Percentiles rank a stretch among this genome's conserved stretches.
Conservation (phyloP, 2,113 vertebrate genomes). For the Thermophis baileyi region DNA sequence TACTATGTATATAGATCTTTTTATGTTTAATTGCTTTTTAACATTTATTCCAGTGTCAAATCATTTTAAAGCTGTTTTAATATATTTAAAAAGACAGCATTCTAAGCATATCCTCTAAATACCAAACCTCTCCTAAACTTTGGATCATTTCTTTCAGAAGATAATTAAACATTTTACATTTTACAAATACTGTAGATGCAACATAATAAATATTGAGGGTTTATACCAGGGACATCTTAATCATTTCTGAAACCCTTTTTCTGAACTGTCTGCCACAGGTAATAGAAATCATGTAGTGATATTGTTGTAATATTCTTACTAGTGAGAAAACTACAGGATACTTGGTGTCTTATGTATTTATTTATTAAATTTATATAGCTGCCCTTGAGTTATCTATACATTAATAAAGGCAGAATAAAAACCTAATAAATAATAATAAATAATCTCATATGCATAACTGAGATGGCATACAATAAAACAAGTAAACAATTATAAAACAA, state of each 20-base stretch:
- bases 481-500: not conserved
- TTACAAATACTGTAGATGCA: not conserved
- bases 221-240: not conserved
- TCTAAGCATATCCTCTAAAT: not conserved
- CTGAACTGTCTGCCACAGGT: not conserved
- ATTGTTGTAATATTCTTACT: not conserved
- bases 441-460: too few species aligned
- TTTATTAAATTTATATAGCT: not conserved
- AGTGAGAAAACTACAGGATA: not conserved
- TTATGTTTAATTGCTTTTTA: not conserved
- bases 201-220: not conserved
- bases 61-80: not conserved
- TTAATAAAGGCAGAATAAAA: too few species aligned
- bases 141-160: too few species aligned
- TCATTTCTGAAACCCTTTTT: not conserved
- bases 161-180: not conserved
- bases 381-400: too few species aligned
- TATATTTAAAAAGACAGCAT: not conserved
- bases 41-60: not conserved
- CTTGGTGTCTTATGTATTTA: not conserved
- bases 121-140: not conserved
- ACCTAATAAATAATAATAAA: too few species aligned
- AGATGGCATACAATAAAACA: not conserved
- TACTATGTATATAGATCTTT: not conserved
- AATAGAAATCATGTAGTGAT: not conserved